These are phyloP conservation scores for Atlantisia rogersi DNA, from an alignment of 2,113 vertebrate species.

Conservation along the genomic window DNA sequence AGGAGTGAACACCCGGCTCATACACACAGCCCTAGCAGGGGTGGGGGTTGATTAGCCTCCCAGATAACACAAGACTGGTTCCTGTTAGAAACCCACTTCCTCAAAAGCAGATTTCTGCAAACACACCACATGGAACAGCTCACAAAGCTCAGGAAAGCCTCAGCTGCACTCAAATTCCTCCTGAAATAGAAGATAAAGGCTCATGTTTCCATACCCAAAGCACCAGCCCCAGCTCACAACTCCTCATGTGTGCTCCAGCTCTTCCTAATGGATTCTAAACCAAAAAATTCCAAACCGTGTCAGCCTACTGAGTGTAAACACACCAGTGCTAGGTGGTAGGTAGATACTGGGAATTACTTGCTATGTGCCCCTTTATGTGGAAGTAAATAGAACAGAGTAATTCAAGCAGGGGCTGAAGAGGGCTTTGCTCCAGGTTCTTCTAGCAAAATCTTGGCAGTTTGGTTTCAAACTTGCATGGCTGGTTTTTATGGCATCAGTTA, in stretches of 20 bases:
- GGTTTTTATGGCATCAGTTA: background rate
- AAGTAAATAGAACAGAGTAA: background rate
- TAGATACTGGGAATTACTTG: background rate
- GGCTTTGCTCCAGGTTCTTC: background rate
- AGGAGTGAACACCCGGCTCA: background rate
- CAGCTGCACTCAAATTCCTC: background rate
- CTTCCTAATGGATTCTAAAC: background rate
- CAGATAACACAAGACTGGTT: background rate
- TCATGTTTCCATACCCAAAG: background rate
- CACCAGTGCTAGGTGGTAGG: background rate
- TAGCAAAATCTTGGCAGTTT: background rate
- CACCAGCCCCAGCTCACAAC: background rate
- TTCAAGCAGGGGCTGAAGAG: background rate
- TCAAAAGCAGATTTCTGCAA: background rate
- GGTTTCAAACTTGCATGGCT: background rate
- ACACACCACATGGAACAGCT: background rate
- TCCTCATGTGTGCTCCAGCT: background rate
- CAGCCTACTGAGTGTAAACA: background rate
- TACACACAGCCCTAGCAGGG: rapidly evolving
- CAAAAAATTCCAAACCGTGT: background rate
- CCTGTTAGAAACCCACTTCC: background rate
- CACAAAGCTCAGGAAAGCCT: background rate
- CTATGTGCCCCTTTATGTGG: background rate
- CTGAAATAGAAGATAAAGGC: background rate
- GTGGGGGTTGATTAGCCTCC: background rate